Evolutionary conservation across 2,113 vertebrate genomes (phyloP), one percentile per base, ranked within the genome.

Genomic region (Lipophrys pholis): DNA sequence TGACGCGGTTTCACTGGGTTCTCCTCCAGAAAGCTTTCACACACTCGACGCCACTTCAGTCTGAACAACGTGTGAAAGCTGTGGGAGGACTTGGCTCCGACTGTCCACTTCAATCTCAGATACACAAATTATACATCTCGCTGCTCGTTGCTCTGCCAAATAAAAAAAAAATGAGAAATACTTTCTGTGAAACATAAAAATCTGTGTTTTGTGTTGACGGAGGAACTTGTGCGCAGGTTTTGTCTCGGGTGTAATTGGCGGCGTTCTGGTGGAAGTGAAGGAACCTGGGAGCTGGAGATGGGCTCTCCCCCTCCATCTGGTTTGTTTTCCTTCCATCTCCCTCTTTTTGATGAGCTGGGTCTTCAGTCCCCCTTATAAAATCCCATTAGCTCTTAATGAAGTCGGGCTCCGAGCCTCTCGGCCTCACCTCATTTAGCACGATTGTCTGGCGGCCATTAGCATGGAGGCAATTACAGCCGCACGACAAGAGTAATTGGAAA

Each of bases 331-430:
- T 91, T 94, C 92, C 90, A 92, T 93, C 91, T 91, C 90, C 88
- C 87, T 87, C 83, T 92, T 93, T 95, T 91, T 94, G 93, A 95
- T 94, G 93, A 94, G 93, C 90, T 90, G 91, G 92, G 93, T 94
- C 92, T 90, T 93, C 93, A 91, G 91, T 93, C 92, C 90, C 89
- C 93, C 93, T 93, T 94, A 96, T 96, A 96, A 96, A 97, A 99
- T 97, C 97, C 96, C 97, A 99, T 99, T 98, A 98, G 97, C 95
- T 97, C 96, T 97, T 99, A 99, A 99, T 99, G 98, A 99, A 98
- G 98, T 98, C 96, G 95, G 95, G 96, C 96, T 95, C 96, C 95
- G 96, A 97, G 97, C 96, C 97, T 95, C 95, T 95, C 91, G 94
- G 96, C 97, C 96, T 96, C 97, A 98, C 96, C 97, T 98, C 98